These are phyloP conservation scores for Cephonodes hylas DNA, from an alignment of 2,888 invertebrate genomes.

Conservation along the genomic window DNA sequence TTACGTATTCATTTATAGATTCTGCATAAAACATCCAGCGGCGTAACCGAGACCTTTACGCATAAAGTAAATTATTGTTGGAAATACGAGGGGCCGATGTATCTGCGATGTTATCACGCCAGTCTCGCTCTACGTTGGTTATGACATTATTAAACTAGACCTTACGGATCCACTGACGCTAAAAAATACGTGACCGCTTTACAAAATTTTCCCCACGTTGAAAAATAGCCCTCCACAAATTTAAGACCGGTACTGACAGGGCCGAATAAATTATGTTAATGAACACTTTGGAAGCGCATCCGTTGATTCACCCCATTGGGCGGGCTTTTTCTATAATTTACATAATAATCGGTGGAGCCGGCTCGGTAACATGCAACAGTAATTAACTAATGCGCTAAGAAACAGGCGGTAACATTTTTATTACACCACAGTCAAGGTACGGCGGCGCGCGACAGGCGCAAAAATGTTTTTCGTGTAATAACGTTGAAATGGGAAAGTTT, in stretches of 20 bases:
- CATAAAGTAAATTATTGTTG: constrained; percentile 69
- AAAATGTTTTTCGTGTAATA: constrained; percentile 16
- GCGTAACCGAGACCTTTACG: constrained; percentile 55
- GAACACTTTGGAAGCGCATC: constrained; percentile 76
- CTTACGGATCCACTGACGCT: constrained; percentile 55
- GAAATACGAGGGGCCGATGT: constrained; percentile 59
- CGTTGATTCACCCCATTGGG: constrained; percentile 67
- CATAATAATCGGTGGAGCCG: constrained; percentile 55
- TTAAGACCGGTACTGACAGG: constrained; percentile 76
- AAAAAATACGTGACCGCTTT: constrained; percentile 78
- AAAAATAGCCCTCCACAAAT: constrained; percentile 75
- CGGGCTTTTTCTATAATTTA: constrained; percentile 62
- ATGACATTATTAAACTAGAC: constrained; percentile 76
- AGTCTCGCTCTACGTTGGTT: constrained; percentile 55
- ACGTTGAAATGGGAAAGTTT: constrained; percentile 16
- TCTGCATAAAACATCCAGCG: constrained; percentile 56
- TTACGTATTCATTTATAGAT: constrained; percentile 52
- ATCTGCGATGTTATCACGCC: constrained; percentile 63
- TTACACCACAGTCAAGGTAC: background rate
- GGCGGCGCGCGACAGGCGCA: background rate
- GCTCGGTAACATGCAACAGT: constrained; percentile 29
- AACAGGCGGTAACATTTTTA: constrained; percentile 14
- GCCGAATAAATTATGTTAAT: constrained; percentile 79
- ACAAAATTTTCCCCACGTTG: constrained; percentile 64
- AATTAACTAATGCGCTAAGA: constrained; percentile 16